These are phyloP conservation scores for Sabatieria punctata DNA, from an alignment of 2,888 invertebrate species.

Conservation along the genomic window DNA sequence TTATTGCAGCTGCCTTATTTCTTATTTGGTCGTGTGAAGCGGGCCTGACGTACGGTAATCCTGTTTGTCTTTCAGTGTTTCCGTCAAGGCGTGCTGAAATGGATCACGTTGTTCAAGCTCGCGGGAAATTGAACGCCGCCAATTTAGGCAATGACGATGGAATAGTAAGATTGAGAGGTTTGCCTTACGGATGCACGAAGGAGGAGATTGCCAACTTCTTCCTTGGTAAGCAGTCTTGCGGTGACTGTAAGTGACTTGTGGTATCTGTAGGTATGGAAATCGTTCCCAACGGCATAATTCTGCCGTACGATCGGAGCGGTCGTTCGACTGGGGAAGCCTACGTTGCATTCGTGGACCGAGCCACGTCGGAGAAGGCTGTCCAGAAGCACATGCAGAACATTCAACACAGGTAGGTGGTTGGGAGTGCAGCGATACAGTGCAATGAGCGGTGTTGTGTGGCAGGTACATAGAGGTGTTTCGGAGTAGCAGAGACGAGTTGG, in stretches of 20 bases:
- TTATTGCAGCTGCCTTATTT: no score
- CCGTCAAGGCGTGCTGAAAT: slow-evolving; percentile 69
- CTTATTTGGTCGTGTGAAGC: no score
- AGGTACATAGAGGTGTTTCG: slow-evolving; percentile 96
- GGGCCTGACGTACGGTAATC: no score
- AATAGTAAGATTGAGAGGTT: slow-evolving; percentile 63
- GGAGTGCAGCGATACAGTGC: slow-evolving; percentile 28
- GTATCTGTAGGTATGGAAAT: slow-evolving; percentile 67
- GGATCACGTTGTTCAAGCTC: slow-evolving; percentile 70
- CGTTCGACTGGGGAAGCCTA: slow-evolving; percentile 98
- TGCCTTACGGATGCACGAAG: slow-evolving; percentile 85
- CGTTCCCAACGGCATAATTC: slow-evolving; percentile 91
- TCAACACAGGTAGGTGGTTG: slow-evolving; percentile 97
- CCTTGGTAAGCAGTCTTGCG: slow-evolving; percentile 49
- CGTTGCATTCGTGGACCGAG: slow-evolving; percentile 94
- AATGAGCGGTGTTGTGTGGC: no score
- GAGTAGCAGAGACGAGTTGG: slow-evolving; percentile 70
- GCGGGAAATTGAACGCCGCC: slow-evolving; percentile 40
- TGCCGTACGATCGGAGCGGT: slow-evolving; percentile 87
- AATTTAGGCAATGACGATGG: slow-evolving; percentile 45
- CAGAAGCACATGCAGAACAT: slow-evolving; percentile 98
- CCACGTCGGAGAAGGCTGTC: slow-evolving; percentile 92
- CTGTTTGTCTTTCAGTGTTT: slow-evolving; percentile 55
- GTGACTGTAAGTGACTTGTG: not conserved
- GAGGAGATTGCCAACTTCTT: slow-evolving; percentile 89